These are phyloP conservation scores for Acleris holmiana DNA, from an alignment of 2,888 invertebrate genomes.

Conservation along the genomic window DNA sequence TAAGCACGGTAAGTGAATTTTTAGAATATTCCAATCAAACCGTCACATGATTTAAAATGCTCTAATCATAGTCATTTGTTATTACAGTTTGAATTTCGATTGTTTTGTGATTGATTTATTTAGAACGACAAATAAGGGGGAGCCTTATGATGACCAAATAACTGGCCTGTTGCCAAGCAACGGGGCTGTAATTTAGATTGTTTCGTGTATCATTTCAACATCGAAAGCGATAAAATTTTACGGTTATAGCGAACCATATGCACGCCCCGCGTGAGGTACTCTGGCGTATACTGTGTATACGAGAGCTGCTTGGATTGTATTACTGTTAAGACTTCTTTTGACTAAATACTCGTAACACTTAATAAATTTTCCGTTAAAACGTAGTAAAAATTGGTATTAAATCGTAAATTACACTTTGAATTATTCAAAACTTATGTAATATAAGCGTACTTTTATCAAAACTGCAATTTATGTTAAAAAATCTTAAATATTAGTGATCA, in stretches of 20 bases:
- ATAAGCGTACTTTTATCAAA: too few species aligned
- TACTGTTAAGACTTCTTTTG: slow-evolving; percentile 10
- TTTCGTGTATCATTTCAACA: slow-evolving; percentile 83
- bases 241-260: slow-evolving; percentile 76
- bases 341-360: too few species aligned
- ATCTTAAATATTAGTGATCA: too few species aligned
- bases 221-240: slow-evolving; percentile 82
- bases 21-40: too few species aligned
- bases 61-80: too few species aligned
- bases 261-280: slow-evolving; percentile 49
- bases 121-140: slow-evolving; percentile 71
- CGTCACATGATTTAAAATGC: too few species aligned
- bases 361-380: neutral
- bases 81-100: neutral
- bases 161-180: slow-evolving; percentile 73
- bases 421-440: too few species aligned
- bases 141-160: slow-evolving; percentile 72
- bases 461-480: too few species aligned
- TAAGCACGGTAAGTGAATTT: neutral
- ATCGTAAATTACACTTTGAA: neutral
- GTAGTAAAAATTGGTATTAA: too few species aligned
- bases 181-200: slow-evolving; percentile 78
- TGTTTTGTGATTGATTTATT: slow-evolving; percentile 15
- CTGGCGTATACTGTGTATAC: slow-evolving; percentile 21
- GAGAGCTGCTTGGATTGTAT: slow-evolving; percentile 5